Evolutionary conservation across 2,113 vertebrate species (phyloP), one percentile per base, ranked within the genome.

Genomic region (Rallus limicola): DNA sequence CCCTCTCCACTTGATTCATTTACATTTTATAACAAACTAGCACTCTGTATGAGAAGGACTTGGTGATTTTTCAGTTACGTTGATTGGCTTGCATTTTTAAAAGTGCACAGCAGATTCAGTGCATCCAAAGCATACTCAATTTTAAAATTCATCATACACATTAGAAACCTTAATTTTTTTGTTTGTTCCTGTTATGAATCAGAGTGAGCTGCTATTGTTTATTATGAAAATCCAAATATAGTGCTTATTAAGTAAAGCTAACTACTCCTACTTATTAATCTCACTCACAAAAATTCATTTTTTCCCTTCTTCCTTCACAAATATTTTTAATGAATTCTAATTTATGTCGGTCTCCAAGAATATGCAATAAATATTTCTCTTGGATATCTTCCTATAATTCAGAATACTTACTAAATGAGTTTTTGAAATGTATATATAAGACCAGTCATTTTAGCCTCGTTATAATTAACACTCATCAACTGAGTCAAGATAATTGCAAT

Each of bases 61-160:
- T 58, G 1, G 0, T 56, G 26, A 31, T 58, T 87, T 83, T 86
- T 67, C 19, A 11, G 3, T 60, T 55, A 7, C 46, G 44, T n/a
- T 25, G 3, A 7, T 16, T 60, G 8, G 7, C n/a, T n/a, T 60
- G 5, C 15, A 20, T 13, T n/a, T 13, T 4, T 16, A 42, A 82
- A 34, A 17, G 1, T 14, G 3, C 12, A 6, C 20, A 65, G 15
- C 11, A 65, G 8, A 81, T 10, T 87, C 15, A 44, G 20, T 9
- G 6, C 4, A 52, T 11, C 5, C 5, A 34, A 4, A 13, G 6
- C 4, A 28, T 21, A 53, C 0, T 5, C 0, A 25, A 40, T 86
- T 71, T 25, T 67, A 71, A 91, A 84, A 42, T 46, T 33, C 3
- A 2, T 11, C 4, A n/a, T 19, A n/a, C 13, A 44, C 4, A 11